Percentiles rank a stretch among this genome's conserved stretches.
phyloP scores from a whole-genome alignment of 2,888 invertebrate species.

The Chrysodeixis includens region DNA sequence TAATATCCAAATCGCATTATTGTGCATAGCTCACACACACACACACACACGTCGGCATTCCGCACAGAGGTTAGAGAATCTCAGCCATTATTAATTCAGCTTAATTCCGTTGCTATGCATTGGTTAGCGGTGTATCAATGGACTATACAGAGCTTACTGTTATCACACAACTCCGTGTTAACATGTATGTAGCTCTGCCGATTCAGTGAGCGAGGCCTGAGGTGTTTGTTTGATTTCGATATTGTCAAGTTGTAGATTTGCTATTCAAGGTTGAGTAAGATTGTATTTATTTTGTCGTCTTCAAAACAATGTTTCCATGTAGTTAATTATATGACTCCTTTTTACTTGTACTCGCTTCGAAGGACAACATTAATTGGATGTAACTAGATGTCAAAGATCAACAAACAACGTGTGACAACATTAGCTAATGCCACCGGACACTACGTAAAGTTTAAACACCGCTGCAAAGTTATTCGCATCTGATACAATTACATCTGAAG shows the following conservation, averaged over 20 bases:
- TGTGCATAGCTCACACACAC: neutral
- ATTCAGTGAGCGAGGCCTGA: neutral
- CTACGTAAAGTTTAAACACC: neutral
- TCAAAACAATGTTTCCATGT: too few relatives aligned
- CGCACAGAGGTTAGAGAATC: constrained; percentile 11
- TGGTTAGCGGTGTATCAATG: constrained; percentile 15
- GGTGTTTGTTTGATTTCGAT: neutral
- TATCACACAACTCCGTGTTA: neutral
- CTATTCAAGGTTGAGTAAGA: too few relatives aligned
- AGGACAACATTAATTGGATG: too few relatives aligned
- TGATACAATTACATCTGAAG: constrained; percentile 23
- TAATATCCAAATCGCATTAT: constrained; percentile 13
- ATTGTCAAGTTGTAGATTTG: neutral
- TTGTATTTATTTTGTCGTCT: too few relatives aligned
- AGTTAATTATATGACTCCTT: too few relatives aligned
- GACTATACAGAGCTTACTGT: constrained; percentile 3
- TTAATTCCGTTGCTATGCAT: constrained; percentile 19
- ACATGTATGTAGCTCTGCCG: neutral
- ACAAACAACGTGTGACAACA: too few relatives aligned
- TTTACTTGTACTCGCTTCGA: too few relatives aligned
- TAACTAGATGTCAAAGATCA: too few relatives aligned
- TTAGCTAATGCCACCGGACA: neutral
- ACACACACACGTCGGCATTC: neutral
- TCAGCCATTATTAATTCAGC: constrained; percentile 24
- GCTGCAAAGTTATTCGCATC: neutral